A percentile compares a stretch with the other conserved stretches of the same genome.
These are phyloP conservation scores for Arothron firmamentum DNA, from an alignment of 2,113 vertebrate species.

Conservation along the genomic window DNA sequence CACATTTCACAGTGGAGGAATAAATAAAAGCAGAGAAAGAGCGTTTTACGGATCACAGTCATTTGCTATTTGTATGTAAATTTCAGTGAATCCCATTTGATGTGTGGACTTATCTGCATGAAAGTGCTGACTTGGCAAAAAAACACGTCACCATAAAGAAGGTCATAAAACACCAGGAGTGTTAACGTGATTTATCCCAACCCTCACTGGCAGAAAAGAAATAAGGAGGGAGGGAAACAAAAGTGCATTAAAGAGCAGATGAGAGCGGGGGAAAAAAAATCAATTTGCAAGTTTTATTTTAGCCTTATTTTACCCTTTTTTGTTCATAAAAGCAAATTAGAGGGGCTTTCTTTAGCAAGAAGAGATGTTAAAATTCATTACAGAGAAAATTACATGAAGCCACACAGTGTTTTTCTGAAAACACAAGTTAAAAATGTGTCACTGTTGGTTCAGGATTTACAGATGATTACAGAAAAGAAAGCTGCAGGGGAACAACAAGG, in stretches of 20 bases:
- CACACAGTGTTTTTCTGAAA: too few species aligned
- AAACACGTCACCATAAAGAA: too few species aligned
- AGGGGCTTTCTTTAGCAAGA: too few species aligned
- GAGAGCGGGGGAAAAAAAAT: background rate
- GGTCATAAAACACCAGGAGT: background rate
- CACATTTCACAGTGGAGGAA: constrained; percentile 26
- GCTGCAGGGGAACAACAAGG: too few species aligned
- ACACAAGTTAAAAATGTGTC: too few species aligned
- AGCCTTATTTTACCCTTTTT: background rate
- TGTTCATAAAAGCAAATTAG: background rate
- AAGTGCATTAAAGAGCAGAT: background rate
- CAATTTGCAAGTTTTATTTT: background rate
- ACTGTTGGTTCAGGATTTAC: too few species aligned
- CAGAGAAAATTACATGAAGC: too few species aligned
- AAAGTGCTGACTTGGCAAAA: constrained; percentile 14
- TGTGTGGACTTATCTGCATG: constrained; percentile 15
- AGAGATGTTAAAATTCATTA: too few species aligned
- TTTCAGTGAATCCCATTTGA: constrained; percentile 28
- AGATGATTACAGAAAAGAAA: too few species aligned
- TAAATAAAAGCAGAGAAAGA: constrained; percentile 19
- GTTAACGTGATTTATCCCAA: constrained; percentile 1
- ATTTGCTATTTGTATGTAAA: constrained; percentile 46
- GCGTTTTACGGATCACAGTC: constrained; percentile 16
- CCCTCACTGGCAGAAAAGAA: background rate
- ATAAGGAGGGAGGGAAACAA: constrained; percentile 6